Evolutionary conservation across 1,140 invertebrate species (phyloP).

Genomic region (Drosophila ananassae): DNA sequence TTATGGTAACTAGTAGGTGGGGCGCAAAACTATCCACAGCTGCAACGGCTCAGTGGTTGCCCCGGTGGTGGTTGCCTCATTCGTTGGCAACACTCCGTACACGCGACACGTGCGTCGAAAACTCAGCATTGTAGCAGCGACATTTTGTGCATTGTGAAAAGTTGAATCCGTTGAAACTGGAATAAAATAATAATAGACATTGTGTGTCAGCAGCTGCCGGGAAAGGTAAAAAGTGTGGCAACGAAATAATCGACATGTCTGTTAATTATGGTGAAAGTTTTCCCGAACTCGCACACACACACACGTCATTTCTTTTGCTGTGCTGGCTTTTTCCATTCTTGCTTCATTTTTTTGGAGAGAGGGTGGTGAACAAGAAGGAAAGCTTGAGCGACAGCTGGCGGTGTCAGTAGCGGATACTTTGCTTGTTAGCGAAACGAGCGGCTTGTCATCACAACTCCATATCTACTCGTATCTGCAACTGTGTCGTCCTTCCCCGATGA

Average conservation of each 20-base stretch:
- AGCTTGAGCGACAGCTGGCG: slow-evolving; percentile 61
- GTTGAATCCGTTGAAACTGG: slow-evolving; percentile 60
- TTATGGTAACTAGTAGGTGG: slow-evolving; percentile 51
- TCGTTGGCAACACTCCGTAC: slow-evolving; percentile 65
- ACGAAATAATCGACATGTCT: slow-evolving; percentile 81
- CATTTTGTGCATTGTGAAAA: slow-evolving; percentile 53
- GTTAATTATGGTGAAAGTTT: slow-evolving; percentile 82
- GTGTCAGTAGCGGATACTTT: slow-evolving; percentile 45
- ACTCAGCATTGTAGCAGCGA: slow-evolving; percentile 53
- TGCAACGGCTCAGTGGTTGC: slow-evolving; percentile 58
- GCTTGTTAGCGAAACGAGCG: slow-evolving; percentile 64
- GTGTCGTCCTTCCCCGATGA: slow-evolving; percentile 5
- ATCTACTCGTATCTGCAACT: slow-evolving; percentile 31
- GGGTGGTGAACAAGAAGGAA: neutral
- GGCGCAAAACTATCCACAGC: slow-evolving; percentile 36
- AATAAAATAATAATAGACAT: slow-evolving; percentile 57
- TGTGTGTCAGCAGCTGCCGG: slow-evolving; percentile 55
- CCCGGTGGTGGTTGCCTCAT: slow-evolving; percentile 48
- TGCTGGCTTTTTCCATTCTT: slow-evolving; percentile 50
- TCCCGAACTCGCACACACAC: slow-evolving; percentile 41
- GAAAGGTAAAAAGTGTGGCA: slow-evolving; percentile 77
- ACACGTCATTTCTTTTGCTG: slow-evolving; percentile 47
- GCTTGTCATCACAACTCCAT: slow-evolving; percentile 34
- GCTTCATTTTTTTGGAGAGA: slow-evolving; percentile 36
- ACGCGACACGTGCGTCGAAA: slow-evolving; percentile 77